Conservation (phyloP, 2,888 invertebrate genomes). For the Andrena praecox region DNA sequence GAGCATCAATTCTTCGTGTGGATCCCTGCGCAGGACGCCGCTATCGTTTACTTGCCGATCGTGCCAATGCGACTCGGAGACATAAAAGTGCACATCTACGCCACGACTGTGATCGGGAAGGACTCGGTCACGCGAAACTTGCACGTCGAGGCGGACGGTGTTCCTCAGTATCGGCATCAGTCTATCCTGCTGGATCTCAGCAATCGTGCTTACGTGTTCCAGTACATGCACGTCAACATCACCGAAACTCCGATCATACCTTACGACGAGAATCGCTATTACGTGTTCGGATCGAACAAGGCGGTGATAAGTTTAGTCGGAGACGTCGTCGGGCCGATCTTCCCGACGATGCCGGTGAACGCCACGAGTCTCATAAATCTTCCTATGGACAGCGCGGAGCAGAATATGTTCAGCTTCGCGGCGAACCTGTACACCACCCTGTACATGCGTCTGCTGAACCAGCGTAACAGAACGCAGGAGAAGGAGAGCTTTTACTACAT, state of each 20-base stretch:
- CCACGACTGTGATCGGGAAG: constrained; percentile 90
- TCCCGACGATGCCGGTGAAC: constrained; percentile 96
- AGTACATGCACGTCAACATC: constrained; percentile 98
- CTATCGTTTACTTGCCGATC: constrained; percentile 95
- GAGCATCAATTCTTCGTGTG: constrained; percentile 98
- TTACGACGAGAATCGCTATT: constrained; percentile 95
- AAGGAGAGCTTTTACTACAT: constrained; percentile 93
- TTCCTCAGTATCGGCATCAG: constrained; percentile 96
- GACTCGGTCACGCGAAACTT: constrained; percentile 89
- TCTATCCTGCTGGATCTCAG: constrained; percentile 96
- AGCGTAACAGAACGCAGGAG: constrained; percentile 93
- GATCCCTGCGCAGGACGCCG: constrained; percentile 91
- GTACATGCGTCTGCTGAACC: constrained; percentile 96
- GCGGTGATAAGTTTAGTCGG: constrained; percentile 94
- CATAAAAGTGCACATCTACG: constrained; percentile 91
- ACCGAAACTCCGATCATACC: constrained; percentile 97
- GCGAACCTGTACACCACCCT: constrained; percentile 96
- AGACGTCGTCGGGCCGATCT: constrained; percentile 96
- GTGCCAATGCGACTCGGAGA: constrained; percentile 93
- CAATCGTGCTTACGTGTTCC: constrained; percentile 95
- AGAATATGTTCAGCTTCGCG: constrained; percentile 98
- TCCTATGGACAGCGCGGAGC: constrained; percentile 97
- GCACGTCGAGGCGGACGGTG: constrained; percentile 94
- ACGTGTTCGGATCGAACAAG: constrained; percentile 96
- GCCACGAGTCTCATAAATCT: constrained; percentile 92